Evolutionary conservation across 1,140 invertebrate species (phyloP).

Genomic region (Tribolium castaneum): DNA sequence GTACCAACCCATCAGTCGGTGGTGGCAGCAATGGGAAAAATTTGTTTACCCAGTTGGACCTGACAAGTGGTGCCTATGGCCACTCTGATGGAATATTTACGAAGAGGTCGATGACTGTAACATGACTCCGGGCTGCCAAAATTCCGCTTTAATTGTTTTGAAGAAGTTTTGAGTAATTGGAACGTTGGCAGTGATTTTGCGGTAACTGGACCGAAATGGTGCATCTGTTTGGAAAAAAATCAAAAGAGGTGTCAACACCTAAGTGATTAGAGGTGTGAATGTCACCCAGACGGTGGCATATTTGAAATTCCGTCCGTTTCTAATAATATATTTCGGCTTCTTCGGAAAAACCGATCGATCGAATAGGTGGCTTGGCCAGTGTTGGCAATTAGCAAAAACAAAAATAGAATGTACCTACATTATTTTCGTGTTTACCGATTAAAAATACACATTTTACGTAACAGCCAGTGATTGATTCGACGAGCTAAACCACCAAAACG

Average conservation of each 20-base stretch:
- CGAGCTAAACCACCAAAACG: background rate
- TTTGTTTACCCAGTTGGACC: too few relatives aligned
- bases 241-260: constrained; percentile 8
- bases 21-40: background rate
- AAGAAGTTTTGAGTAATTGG: background rate
- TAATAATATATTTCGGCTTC: constrained; percentile 5
- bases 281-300: background rate
- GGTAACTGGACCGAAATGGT: background rate
- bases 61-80: too few relatives aligned
- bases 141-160: background rate
- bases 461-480: constrained; percentile 6
- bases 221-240: constrained; percentile 8
- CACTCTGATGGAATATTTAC: too few relatives aligned
- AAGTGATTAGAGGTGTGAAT: constrained; percentile 25
- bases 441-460: constrained; percentile 31
- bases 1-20: background rate
- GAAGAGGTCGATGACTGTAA: constrained; percentile 3
- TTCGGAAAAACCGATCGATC: constrained; percentile 1
- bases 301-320: constrained; percentile 14
- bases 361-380: background rate
- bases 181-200: background rate
- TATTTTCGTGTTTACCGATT: constrained; percentile 29
- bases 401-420: constrained; percentile 27
- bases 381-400: constrained; percentile 26
- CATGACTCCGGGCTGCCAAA: background rate